phyloP scores from a whole-genome alignment of 2,797 vertebrate genomes.

The Myotis pilosus region DNA sequence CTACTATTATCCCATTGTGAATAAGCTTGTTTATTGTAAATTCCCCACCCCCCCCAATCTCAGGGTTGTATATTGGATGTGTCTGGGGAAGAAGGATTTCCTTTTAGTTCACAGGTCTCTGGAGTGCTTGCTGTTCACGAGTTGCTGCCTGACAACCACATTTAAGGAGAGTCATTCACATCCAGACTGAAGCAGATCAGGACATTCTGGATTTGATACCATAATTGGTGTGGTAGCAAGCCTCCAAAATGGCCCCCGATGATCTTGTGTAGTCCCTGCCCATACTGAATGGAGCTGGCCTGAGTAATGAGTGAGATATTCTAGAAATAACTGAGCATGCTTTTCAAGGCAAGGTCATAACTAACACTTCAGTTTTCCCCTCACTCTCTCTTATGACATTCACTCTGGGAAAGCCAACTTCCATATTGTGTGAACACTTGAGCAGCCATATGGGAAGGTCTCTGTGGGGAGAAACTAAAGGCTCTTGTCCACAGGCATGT shows the following conservation, averaged over 20 bases:
- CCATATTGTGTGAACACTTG: background rate
- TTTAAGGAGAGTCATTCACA: background rate
- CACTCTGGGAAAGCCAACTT: background rate
- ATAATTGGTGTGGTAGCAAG: background rate
- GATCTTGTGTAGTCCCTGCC: background rate
- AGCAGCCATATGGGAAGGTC: background rate
- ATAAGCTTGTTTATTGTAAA: background rate
- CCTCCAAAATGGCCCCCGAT: background rate
- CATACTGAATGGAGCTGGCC: background rate
- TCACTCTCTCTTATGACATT: background rate
- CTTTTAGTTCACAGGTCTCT: background rate
- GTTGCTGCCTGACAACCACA: background rate
- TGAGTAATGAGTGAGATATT: background rate
- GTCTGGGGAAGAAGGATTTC: background rate
- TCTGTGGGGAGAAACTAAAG: background rate
- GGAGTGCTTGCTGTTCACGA: background rate
- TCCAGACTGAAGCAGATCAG: background rate
- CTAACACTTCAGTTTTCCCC: background rate
- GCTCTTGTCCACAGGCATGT: background rate
- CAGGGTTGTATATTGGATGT: background rate
- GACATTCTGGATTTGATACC: background rate
- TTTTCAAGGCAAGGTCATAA: background rate
- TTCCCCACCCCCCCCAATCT: background rate
- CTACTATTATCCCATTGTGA: background rate
- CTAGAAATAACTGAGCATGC: background rate